Percentiles rank a stretch among this genome's conserved stretches.
phyloP scores from a whole-genome alignment of 2,113 vertebrate genomes.

The Centropus bengalensis region DNA sequence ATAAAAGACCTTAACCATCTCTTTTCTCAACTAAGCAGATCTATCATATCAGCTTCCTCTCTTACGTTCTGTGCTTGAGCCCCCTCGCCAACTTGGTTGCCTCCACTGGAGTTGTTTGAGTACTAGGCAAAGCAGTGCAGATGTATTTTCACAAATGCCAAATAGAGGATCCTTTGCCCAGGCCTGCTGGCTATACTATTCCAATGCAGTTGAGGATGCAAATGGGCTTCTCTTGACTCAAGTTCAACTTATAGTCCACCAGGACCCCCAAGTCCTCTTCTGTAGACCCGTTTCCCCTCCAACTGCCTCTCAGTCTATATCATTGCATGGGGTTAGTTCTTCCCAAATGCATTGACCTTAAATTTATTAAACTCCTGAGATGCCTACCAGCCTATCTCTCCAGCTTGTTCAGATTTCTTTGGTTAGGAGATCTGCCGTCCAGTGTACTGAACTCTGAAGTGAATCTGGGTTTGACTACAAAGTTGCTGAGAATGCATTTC shows the following conservation, averaged over 20 bases:
- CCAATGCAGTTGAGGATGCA: neutral
- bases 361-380: neutral
- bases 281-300: neutral
- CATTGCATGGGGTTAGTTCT: neutral
- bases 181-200: neutral
- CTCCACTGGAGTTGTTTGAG: neutral
- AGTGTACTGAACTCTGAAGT: neutral
- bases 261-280: neutral
- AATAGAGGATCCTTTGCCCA: neutral
- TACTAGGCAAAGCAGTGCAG: neutral
- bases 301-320: neutral
- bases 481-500: neutral
- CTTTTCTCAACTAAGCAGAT: neutral
- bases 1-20: neutral
- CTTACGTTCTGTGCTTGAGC: accelerated
- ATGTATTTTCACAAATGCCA: neutral
- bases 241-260: accelerated
- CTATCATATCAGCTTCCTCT: neutral
- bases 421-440: neutral
- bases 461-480: neutral
- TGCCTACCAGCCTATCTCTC: neutral
- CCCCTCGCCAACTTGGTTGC: neutral
- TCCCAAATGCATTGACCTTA: neutral
- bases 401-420: neutral
- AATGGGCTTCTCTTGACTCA: neutral